phyloP scores from a whole-genome alignment of 2,888 invertebrate genomes.

The Drosophila kambysellisi region DNA sequence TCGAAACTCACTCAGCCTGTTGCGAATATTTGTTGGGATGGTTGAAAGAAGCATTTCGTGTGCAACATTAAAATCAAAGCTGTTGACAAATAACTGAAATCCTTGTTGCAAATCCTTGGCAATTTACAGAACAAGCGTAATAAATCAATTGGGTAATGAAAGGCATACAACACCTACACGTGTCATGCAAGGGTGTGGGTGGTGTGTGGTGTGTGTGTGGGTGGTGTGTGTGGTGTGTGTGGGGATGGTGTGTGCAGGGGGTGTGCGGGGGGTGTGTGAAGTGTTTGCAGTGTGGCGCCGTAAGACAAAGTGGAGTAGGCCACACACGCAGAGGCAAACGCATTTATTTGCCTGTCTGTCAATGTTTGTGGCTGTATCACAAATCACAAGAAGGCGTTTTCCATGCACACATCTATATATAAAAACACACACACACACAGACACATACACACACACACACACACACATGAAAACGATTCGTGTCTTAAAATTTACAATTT shows the following conservation, averaged over 20 bases:
- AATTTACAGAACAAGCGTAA: conserved; percentile 74
- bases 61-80: conserved; percentile 73
- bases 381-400: conserved; percentile 53
- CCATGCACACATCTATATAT: conserved; percentile 2
- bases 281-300: not conserved
- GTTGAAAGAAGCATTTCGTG: conserved; percentile 3
- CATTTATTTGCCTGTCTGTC: conserved; percentile 49
- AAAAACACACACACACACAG: conserved; percentile 11
- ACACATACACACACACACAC: conserved; percentile 18
- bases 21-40: not conserved
- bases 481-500: conserved; percentile 68
- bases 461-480: conserved; percentile 53
- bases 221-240: not conserved
- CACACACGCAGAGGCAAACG: conserved; percentile 26
- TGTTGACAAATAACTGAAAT: conserved; percentile 79
- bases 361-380: conserved; percentile 60
- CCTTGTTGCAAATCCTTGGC: conserved; percentile 70
- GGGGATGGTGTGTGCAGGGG: not conserved
- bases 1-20: not conserved
- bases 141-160: conserved; percentile 79
- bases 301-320: conserved; percentile 56
- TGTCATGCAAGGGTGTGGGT: conserved; percentile 14
- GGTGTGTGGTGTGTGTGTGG: not conserved
- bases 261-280: not conserved
- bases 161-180: conserved; percentile 48